These are phyloP conservation scores for Circaetus gallicus DNA, from an alignment of 2,113 vertebrate species.

Conservation along the genomic window DNA sequence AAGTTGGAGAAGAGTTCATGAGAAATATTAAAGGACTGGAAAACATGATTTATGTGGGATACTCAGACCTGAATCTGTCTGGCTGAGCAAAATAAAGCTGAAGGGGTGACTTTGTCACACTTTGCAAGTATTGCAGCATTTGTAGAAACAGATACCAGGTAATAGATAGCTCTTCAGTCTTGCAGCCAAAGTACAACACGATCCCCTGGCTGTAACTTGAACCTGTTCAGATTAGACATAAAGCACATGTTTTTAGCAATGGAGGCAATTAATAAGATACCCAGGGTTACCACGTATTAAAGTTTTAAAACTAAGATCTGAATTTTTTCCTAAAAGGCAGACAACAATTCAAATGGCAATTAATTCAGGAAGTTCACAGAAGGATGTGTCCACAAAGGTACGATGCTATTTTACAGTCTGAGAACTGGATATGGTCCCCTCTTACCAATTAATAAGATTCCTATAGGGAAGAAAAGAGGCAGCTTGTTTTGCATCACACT, in stretches of 20 bases:
- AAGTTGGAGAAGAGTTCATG: not conserved
- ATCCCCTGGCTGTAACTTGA: not conserved
- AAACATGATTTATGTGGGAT: not conserved
- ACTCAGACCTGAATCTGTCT: not conserved
- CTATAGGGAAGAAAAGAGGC: not conserved
- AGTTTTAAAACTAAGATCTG: not conserved
- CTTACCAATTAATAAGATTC: not conserved
- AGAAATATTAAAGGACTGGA: not conserved
- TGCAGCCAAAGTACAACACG: not conserved
- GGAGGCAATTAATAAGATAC: not conserved
- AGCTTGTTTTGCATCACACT: not conserved
- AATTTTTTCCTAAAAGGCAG: not conserved
- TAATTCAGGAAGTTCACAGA: not conserved
- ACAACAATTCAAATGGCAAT: not conserved
- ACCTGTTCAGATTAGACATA: not conserved
- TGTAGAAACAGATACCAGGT: not conserved
- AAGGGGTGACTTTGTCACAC: slow-evolving; percentile 6
- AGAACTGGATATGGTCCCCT: not conserved
- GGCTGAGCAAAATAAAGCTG: not conserved
- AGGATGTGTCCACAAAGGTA: not conserved
- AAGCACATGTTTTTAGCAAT: not conserved
- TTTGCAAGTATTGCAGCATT: not conserved
- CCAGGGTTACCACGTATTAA: not conserved
- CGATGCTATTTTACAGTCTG: not conserved
- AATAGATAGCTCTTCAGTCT: not conserved